phyloP scores from a whole-genome alignment of 2,113 vertebrate species.

The Syrrhaptes paradoxus region DNA sequence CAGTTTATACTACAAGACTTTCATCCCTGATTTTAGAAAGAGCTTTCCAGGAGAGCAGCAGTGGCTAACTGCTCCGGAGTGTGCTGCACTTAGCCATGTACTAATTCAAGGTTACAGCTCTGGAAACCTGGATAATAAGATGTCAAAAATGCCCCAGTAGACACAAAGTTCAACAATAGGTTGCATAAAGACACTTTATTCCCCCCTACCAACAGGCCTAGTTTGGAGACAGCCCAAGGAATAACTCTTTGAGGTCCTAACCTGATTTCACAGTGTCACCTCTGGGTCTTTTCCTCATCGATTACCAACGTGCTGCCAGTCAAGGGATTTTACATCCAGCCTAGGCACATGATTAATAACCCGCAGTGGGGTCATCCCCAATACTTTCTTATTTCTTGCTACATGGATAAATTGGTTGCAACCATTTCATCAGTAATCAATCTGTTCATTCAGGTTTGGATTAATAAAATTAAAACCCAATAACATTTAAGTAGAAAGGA shows the following conservation, averaged over 20 bases:
- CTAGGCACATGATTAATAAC: constrained; percentile 31
- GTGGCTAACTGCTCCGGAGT: neutral
- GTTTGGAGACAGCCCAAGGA: constrained; percentile 77
- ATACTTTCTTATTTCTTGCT: neutral
- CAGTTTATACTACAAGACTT: neutral
- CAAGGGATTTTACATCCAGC: constrained; percentile 32
- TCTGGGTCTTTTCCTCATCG: constrained; percentile 65
- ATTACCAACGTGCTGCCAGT: constrained; percentile 31
- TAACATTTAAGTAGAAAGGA: constrained; percentile 6
- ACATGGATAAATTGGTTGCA: neutral
- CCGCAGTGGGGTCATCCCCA: neutral
- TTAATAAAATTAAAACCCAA: neutral
- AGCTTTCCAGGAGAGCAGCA: neutral
- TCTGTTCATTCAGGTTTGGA: neutral
- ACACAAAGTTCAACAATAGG: constrained; percentile 24
- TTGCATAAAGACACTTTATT: constrained; percentile 43
- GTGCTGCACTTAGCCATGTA: neutral
- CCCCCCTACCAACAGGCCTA: neutral
- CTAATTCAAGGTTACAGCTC: constrained; percentile 15
- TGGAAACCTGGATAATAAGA: constrained; percentile 16
- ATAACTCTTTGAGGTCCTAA: constrained; percentile 67
- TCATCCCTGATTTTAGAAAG: constrained; percentile 12
- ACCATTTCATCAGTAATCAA: neutral
- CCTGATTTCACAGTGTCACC: constrained; percentile 66
- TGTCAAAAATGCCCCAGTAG: constrained; percentile 36